Conservation (phyloP, 1,140 invertebrate genomes). For the Ylistrum balloti region DNA sequence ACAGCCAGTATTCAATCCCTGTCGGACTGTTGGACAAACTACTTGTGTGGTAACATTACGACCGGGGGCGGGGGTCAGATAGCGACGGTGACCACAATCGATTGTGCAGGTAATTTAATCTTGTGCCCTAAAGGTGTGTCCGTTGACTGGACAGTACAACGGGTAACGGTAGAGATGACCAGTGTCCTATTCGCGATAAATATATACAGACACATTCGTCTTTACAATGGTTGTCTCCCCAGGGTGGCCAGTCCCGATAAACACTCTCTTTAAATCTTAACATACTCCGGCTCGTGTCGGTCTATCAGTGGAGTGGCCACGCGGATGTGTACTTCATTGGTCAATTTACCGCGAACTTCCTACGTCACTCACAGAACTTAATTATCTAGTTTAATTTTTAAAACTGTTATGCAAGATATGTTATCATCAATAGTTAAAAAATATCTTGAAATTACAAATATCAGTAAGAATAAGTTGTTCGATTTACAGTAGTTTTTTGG, state of each 20-base stretch:
- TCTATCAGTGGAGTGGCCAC: background rate
- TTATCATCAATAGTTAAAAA: no score
- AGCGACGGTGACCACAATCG: background rate
- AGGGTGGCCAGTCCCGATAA: background rate
- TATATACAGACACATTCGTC: background rate
- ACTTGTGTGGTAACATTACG: slow-evolving; percentile 34
- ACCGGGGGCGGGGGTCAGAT: slow-evolving; percentile 19
- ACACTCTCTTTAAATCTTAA: background rate
- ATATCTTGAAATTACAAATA: no score
- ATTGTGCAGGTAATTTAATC: slow-evolving; percentile 7
- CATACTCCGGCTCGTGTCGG: background rate
- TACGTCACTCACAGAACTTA: background rate
- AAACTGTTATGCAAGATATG: background rate
- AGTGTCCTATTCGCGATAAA: slow-evolving; percentile 25
- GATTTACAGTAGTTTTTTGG: no score
- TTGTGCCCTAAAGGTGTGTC: background rate
- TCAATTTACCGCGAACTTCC: background rate
- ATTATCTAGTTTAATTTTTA: background rate
- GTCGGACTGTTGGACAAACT: background rate
- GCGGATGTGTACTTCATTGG: background rate
- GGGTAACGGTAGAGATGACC: slow-evolving; percentile 5
- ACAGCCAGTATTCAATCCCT: background rate
- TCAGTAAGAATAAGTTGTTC: no score
- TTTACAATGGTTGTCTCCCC: slow-evolving; percentile 23
- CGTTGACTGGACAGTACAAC: background rate